Base-by-base conservation (phyloP, 2,888 invertebrate species). In the Melinaea menophilus region DNA sequence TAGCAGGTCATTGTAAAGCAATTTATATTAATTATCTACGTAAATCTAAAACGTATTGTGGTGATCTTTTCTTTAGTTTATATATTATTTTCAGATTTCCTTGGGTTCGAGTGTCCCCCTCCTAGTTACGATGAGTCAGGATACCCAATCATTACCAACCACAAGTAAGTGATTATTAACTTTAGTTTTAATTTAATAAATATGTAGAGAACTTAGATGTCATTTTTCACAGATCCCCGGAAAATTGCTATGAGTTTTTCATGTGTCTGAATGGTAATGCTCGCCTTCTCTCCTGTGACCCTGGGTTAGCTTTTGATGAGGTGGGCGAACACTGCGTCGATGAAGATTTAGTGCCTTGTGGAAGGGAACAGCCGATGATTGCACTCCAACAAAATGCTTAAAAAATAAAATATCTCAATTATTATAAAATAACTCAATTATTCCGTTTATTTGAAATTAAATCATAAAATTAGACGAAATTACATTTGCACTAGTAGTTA, bases 211-310 rank as follows among this genome's bases (percentile, higher is more conserved):
- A 7, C 7, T 41, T 41, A 41, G 11, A 9, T 7, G 11, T 9
- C 11, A 9, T 41, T 51, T 31, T 22, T 51, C 31, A 31, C 31
- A 51, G 51, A 51, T 51, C 22, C 31, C 31, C 22, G 5, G 9
- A 51, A 9, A n/a, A 3, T 7, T 51, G 51, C 11, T 51, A 51
- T 7, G 51, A 22, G 11, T 51, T 51, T 31, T 51, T 31, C 51
- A 51, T 51, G 51, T 51, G 51, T n/a, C 22, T 51, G 9, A 31
- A 22, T 51, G 51, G 31, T 31, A 51, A 51, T 7, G 51, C 51
- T 51, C 51, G 51, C 7, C 51, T 51, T 22, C 31, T 51, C 5
- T 51, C 51, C 51, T 51, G 51, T 51, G 51, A 51, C 31, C 51
- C 51, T 31, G 51, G 51, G 22, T 51, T 51, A 11, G 51, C 51